Evolutionary conservation across 2,888 invertebrate species (phyloP).

Genomic region (Carpatolechia fugitivella): DNA sequence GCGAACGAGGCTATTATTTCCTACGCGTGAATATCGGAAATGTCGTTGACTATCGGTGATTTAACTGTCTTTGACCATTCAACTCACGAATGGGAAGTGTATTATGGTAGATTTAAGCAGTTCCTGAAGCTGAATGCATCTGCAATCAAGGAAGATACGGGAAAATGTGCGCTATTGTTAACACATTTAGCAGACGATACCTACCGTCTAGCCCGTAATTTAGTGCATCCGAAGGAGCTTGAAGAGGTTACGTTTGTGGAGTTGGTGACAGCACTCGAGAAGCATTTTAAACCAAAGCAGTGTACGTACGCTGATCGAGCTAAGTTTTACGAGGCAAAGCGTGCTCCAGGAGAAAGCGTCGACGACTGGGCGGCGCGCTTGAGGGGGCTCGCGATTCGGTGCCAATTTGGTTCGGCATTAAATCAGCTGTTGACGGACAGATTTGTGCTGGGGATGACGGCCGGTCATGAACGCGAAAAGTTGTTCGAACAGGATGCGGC

Average conservation of each 20-base stretch:
- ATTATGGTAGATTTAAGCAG: too few species aligned
- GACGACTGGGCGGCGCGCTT: constrained; percentile 17
- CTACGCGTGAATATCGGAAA: too few species aligned
- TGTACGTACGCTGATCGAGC: background rate
- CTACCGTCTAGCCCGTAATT: constrained; percentile 8
- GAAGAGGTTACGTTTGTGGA: constrained; percentile 1
- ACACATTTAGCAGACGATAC: constrained; percentile 7
- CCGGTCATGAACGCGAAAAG: constrained; percentile 3
- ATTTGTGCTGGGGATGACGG: background rate
- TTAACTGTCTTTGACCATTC: too few species aligned
- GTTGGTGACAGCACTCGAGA: background rate
- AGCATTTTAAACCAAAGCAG: too few species aligned
- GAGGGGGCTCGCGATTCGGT: constrained; percentile 9
- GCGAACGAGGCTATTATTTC: too few species aligned
- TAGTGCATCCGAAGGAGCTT: constrained; percentile 2
- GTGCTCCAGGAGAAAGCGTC: constrained; percentile 10
- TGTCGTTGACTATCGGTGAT: too few species aligned
- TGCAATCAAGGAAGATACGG: too few species aligned
- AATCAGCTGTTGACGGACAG: constrained; percentile 3
- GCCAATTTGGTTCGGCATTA: background rate
- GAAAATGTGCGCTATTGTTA: too few species aligned
- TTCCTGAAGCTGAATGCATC: too few species aligned
- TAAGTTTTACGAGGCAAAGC: constrained; percentile 15
- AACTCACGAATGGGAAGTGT: too few species aligned
- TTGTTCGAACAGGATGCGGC: constrained; percentile 11